Conservation (phyloP, 2,113 vertebrate species). For the Casuarius casuarius region DNA sequence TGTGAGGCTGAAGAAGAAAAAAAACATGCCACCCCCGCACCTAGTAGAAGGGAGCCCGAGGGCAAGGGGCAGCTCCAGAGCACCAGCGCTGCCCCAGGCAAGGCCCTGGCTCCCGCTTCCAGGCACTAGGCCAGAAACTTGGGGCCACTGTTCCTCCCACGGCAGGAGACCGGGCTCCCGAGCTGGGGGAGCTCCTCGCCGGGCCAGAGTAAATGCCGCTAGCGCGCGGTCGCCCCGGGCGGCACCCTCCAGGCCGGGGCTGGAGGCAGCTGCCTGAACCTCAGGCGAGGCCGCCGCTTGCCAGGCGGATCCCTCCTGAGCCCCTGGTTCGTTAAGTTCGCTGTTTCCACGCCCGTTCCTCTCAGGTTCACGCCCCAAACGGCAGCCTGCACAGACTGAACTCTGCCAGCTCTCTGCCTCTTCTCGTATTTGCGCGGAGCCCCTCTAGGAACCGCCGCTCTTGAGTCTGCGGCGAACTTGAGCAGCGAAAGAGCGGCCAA, state of each 20-base stretch:
- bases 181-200: background rate
- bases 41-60: background rate
- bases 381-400: background rate
- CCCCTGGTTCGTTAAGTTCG: too few relatives aligned
- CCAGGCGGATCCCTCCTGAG: too few relatives aligned
- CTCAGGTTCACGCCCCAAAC: background rate
- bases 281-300: too few relatives aligned
- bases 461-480: rapidly evolving
- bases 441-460: too few relatives aligned
- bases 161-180: too few relatives aligned
- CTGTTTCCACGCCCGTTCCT: too few relatives aligned
- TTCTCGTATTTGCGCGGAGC: rapidly evolving
- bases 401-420: background rate
- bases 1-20: background rate
- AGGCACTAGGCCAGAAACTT: too few relatives aligned
- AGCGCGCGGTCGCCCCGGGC: too few relatives aligned
- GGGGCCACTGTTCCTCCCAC: background rate
- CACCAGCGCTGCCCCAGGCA: too few relatives aligned
- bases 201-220: background rate
- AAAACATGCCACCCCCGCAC: background rate
- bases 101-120: too few relatives aligned
- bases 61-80: too few relatives aligned
- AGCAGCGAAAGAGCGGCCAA: rapidly evolving
- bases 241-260: background rate
- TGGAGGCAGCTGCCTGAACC: too few relatives aligned